Base-by-base conservation (phyloP, 2,888 invertebrate genomes). In the Cyrtodaria siliqua region DNA sequence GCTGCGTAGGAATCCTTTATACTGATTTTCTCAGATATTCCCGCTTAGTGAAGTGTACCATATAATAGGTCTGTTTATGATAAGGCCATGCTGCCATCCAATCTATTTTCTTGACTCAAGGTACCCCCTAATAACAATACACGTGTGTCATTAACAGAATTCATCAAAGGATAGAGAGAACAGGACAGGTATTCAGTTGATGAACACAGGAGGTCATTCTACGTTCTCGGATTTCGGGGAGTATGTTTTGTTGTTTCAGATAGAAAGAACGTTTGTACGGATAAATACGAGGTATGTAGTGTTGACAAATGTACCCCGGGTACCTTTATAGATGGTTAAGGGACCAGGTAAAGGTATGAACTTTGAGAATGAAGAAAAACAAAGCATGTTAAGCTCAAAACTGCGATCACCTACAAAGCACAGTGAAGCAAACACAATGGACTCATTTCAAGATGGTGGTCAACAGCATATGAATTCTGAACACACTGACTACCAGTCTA, bases 21-120 rank as follows among this genome's bases (percentile, higher is more conserved):
- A 79, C 80, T 84, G 88, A 87, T 84, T 86, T 85, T 90, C 86
- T 83, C 66, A 73, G 87, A 90, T 92, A 89, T 91, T 91, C 91
- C 91, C 91, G 92, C 92, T 92, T 91, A 91, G 87, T 90, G 91
- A 91, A 90, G 89, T 90, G 90, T 89, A 88, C 86, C 88, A 89
- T 86, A 91, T 90, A 91, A 91, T 90, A 91, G 88, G 87, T 86
- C 85, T 88, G 87, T 91, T 87, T 89, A 89, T 90, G 90, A 90
- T 91, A 91, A 91, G 91, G 89, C 91, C 92, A 92, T 92, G 91
- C 91, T 91, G 91, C 90, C 89, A 86, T 86, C 85, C 85, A 85
- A 87, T 86, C 89, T 90, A 83, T 88, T 88, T 87, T 85, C 87
- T 86, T 82, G 81, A 86, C 79, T 86, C 78, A 78, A 83, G 82